Base-by-base conservation (phyloP, 2,888 invertebrate species). In the Xestia rhomboidea region DNA sequence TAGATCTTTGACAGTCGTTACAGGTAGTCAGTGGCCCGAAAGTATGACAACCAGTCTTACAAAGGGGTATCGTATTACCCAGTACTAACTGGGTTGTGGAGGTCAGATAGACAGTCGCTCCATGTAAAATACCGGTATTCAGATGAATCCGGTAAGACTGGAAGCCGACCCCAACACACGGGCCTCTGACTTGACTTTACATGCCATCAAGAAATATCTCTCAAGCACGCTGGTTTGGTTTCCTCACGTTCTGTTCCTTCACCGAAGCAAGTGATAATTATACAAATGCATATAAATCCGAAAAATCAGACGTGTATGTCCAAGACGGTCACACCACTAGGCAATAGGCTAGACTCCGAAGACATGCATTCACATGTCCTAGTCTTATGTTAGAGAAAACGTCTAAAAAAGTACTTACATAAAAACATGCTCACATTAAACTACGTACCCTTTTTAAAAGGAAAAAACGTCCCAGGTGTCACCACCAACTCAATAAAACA, bases 401-500 rank as follows among this genome's bases (percentile, higher is more conserved):
- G 8, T 30, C 15, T 41, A 27, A n/a, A 77, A 60, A 38, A 4
- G 11, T 10, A 0, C 13, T 63, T 38, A 38, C 11, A 51, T 24
- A 15, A 60, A 4, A 49, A 13, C 18, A 64, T n/a, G n/a, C n/a
- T 67, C 18, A 57, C n/a, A 49, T 64, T 24, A 66, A 66, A 76
- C 27, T n/a, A 62, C 21, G 21, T 21, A 34, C 62, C 57, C 46
- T 41, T 8, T 73, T 62, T 44, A 34, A 60, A 76, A 54, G 30
- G 49, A 44, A 67, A 77, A 73, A 81, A 68, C 4, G 27, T 68
- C 63, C 86, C 81, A 87, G 83, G 85, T 87, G 83, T 84, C 72
- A 80, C 79, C 41, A 41, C 38, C 63, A 73, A 76, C 60, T 64
- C 63, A 44, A 79, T 81, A 84, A 86, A 85, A 87, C 74, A 79